Base-by-base conservation (phyloP, 2,797 vertebrate genomes). In the Threskiornis aethiopicus region DNA sequence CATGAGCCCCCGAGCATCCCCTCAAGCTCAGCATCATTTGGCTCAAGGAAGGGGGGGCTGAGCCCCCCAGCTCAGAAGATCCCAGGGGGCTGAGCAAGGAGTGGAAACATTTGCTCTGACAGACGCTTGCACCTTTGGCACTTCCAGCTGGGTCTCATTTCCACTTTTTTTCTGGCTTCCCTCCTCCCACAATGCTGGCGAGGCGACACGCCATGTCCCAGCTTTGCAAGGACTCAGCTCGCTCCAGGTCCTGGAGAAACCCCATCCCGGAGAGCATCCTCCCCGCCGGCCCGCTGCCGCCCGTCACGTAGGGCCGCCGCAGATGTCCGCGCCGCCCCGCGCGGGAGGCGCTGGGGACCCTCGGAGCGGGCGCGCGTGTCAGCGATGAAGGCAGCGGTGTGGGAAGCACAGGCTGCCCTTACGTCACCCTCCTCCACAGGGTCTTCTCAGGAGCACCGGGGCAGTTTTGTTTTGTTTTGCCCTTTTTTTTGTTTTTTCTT, bases 161-260 rank as follows among this genome's bases (percentile, higher is more conserved):
- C 3, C 57, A 26, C 3, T 5, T 8, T 25, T 25, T 58, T 86
- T 11, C 41, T 57, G 75, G 14, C 16, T 82, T 44, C 37, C 7
- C 12, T 80, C 39, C 22, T 54, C 80, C 81, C 35, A 3, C 22
- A 54, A 10, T 3, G 6, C 65, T 1, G 4, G 10, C 0, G 10
- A 83, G 64, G 54, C 0, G 4, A 42, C 42, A 2, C 5, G 0
- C 5, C 62, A 13, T 0, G 1, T 83, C 47, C 22, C 57, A 5
- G 55, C 28, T 46, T 47, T 4, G 29, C 66, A 6, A 15, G 58
- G 41, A 6, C 80, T 31, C 37, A 2, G 24, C 65, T 77, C 2
- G 2, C 41, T 52, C 35, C 22, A 3, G 19, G 13, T 13, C 58
- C 46, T 7, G 55, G 58, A 79, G 65, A 64, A 61, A 6, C 6